Base-by-base conservation (phyloP, 1,140 invertebrate genomes). In the Spodoptera litura region DNA sequence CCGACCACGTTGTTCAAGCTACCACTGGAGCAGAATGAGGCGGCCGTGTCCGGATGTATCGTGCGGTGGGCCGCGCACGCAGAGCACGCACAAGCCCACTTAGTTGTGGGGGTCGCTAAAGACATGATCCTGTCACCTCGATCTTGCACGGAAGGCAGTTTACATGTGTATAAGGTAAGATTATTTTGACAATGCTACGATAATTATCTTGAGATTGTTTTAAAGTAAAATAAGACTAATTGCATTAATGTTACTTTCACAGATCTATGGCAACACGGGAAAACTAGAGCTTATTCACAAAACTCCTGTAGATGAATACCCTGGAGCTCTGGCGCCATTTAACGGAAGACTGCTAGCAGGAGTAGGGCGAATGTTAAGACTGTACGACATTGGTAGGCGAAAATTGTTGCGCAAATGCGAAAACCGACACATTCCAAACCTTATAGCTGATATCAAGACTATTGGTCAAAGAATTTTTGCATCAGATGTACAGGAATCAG, bases 331-430 rank as follows among this genome's bases (percentile, higher is more conserved):
- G 70, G 98, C 97, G 84, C 95, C 97, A 0, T 99, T 99, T 93
- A 98, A 99, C 89, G 99, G 99, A 0, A 96, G 97, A 79, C 96
- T 99, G 2, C 90, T 99, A 2, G 97, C 99, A 2, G 99, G 99
- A 0, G 98, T 99, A 12, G 99, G 99, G 1, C 96, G 97, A 76
- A 97, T 98, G 94, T 93, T 99, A 6, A 95, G 99, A 75, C 96
- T 99, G 5, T 99, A 99, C 91, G 99, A 99, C 85, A 96, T 99
- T 87, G 99, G 99, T 55, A 79, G 92, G 87, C 99, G 99, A 91
- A 99, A 99, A 93, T 91, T 99, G 44, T 92, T 99, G 5, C 95
- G 99, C 53, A 99, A 99, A 95, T 99, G 99, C 95, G 99, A 99
- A 95, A 99, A 99, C 94, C 99, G 99, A 96, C 98, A 99, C 94